Base-by-base conservation (phyloP, 2,113 vertebrate genomes). In the Heliornis fulica region DNA sequence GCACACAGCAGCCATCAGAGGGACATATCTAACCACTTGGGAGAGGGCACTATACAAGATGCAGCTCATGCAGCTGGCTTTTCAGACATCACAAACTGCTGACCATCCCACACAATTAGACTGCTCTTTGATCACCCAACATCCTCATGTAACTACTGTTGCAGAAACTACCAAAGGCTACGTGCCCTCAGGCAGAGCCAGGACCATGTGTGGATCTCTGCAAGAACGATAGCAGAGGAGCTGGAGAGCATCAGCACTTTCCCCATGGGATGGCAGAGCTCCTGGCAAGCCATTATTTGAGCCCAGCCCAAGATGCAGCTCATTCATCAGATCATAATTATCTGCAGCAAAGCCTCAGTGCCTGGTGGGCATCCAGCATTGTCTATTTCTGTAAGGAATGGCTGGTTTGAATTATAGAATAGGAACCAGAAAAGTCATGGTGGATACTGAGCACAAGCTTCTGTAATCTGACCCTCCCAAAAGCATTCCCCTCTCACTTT, bases 321-420 rank as follows among this genome's bases (percentile, higher is more conserved):
- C 93, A 89, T 91, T 92, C 91, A 87, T 82, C 91, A 87, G 83
- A 84, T 69, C 60, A 45, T 84, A 95, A 95, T 94, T 89, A 87
- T 94, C 87, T 84, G 70, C 83, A 92, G 94, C 78, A 95, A 87
- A 91, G 87, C 64, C 87, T 91, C 1, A 0, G 81, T 91, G 94
- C 77, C 91, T 91, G 89, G 93, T 91, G 94, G 95, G 89, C 91
- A 96, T 94, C 87, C 95, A 95, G 81, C 43, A 96, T 91, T 96
- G 93, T 85, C 89, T 96, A 81, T 93, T 93, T 94, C 89, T 91
- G 91, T 82, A 89, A 89, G 78, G 50, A 89, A 89, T 0, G 2
- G 69, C 93, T 97, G 95, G 3, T 94, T 85, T 85, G 70, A 91
- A 76, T 96, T 89, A 87, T 48, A 69, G 84, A 92, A 75, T 32